These are phyloP conservation scores for Aquatica leii DNA, from an alignment of 2,888 invertebrate genomes.

Conservation along the genomic window DNA sequence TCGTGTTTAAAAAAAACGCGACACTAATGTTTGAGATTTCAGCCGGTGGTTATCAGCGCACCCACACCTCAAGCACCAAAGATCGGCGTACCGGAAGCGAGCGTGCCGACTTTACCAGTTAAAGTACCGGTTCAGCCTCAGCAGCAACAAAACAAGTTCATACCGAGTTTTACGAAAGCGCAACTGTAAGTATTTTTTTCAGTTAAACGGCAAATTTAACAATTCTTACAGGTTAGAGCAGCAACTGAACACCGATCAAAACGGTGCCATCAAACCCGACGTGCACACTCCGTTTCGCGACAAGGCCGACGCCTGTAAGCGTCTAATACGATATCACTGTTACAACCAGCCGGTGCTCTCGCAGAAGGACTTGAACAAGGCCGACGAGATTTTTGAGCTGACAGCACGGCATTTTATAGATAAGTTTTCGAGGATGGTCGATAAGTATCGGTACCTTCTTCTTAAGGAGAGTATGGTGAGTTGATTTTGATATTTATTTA, in stretches of 20 bases:
- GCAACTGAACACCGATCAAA: conserved; percentile 78
- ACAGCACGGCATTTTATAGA: conserved; percentile 73
- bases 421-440: conserved; percentile 75
- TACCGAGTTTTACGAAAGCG: conserved; percentile 55
- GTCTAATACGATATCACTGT: conserved; percentile 80
- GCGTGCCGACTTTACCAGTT: neutral
- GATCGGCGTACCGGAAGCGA: conserved; percentile 14
- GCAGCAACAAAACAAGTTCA: conserved; percentile 46
- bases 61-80: conserved; percentile 29
- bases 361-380: conserved; percentile 71
- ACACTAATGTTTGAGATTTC: no score
- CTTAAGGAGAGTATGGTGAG: conserved; percentile 81
- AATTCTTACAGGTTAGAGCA: conserved; percentile 71
- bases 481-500: neutral
- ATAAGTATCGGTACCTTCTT: conserved; percentile 76
- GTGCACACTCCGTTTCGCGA: conserved; percentile 74
- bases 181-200: conserved; percentile 54
- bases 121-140: conserved; percentile 20
- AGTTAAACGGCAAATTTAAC: conserved; percentile 16
- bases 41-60: conserved; percentile 19
- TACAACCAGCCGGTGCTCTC: conserved; percentile 72
- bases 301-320: conserved; percentile 77
- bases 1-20: neutral
- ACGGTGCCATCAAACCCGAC: conserved; percentile 77
- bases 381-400: conserved; percentile 74